Evolutionary conservation across 2,797 vertebrate species (phyloP).

Genomic region (Coracias cyanogaster): DNA sequence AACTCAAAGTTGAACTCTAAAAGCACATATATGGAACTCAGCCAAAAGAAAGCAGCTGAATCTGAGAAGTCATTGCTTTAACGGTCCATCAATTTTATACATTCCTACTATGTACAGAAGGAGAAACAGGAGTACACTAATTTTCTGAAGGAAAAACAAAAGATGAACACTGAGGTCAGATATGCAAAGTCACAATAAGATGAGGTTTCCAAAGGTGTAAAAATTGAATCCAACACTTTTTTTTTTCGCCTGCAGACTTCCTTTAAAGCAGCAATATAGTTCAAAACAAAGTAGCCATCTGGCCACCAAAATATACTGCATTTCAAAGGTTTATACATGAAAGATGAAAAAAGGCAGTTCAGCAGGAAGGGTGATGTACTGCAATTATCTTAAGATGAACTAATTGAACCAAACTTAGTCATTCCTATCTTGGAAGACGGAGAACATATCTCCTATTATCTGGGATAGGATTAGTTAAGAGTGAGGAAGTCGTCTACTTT

Average conservation of each 20-base stretch:
- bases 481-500: background rate
- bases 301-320: background rate
- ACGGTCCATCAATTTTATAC: rapidly evolving
- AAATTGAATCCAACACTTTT: background rate
- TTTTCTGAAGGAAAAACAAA: background rate
- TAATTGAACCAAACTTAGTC: background rate
- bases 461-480: background rate
- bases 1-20: background rate
- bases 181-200: background rate
- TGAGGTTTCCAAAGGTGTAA: background rate
- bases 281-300: background rate
- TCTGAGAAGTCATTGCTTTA: background rate
- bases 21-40: background rate
- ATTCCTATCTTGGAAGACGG: background rate
- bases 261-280: background rate
- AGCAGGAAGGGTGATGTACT: background rate
- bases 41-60: background rate
- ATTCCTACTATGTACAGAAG: background rate
- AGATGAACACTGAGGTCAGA: background rate
- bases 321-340: background rate
- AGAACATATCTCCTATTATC: background rate
- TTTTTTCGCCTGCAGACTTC: background rate
- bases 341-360: background rate
- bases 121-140: background rate
- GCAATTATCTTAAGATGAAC: background rate